phyloP scores from a whole-genome alignment of 2,797 vertebrate species.

The Cynopterus sphinx region DNA sequence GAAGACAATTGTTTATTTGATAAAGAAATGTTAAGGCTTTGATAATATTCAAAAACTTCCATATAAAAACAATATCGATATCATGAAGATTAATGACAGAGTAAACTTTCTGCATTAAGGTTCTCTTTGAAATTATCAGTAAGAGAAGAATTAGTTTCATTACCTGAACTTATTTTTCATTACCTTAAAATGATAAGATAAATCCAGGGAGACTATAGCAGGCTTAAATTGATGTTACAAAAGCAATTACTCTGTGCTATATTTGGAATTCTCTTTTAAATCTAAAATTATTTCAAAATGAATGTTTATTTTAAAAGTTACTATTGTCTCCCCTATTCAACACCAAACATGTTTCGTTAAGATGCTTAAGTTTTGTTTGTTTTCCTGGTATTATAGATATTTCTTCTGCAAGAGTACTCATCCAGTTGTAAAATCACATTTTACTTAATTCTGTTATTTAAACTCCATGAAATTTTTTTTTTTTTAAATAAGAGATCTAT shows the following conservation, averaged over 20 bases:
- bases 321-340: not conserved
- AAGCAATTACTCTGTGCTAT: constrained; percentile 5
- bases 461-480: constrained; percentile 21
- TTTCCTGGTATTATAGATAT: constrained; percentile 48
- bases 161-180: constrained; percentile 48
- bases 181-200: constrained; percentile 50
- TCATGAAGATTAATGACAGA: not conserved
- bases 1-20: constrained; percentile 20
- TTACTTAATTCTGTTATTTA: constrained; percentile 35
- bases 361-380: constrained; percentile 17
- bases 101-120: constrained; percentile 9
- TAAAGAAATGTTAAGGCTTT: constrained; percentile 40
- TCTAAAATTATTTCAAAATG: constrained; percentile 53
- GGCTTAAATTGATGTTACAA: not conserved
- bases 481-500: not conserved
- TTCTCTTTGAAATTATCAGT: constrained; percentile 36
- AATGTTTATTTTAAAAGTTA: constrained; percentile 39
- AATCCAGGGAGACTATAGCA: not conserved
- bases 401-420: constrained; percentile 23
- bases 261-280: constrained; percentile 15
- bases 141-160: constrained; percentile 13
- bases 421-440: constrained; percentile 1
- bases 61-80: not conserved
- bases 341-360: constrained; percentile 15
- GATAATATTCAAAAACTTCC: not conserved